Percentiles rank a stretch among this genome's conserved stretches.
phyloP scores from a whole-genome alignment of 2,113 vertebrate genomes.

The Bufo bufo region DNA sequence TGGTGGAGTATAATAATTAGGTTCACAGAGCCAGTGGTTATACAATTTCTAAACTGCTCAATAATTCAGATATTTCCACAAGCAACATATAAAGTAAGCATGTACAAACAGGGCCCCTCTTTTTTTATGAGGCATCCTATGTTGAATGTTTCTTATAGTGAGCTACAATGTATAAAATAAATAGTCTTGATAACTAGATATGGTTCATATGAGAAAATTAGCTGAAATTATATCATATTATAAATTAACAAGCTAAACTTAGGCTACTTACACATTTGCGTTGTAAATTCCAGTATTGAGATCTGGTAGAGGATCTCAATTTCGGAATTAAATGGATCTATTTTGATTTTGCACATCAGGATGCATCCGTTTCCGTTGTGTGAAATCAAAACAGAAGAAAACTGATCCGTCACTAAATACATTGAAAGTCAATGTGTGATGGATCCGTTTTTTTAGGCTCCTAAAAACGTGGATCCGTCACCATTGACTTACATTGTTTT shows the following conservation, averaged over 20 bases:
- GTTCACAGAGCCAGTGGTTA: not conserved
- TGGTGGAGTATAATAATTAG: slow-evolving; percentile 16
- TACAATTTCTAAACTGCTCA: not conserved
- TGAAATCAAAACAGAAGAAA: no score
- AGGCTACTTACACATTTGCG: no score
- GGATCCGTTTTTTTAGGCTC: no score
- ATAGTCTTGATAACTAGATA: not conserved
- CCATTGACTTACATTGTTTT: no score
- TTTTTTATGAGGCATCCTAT: not conserved
- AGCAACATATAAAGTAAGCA: not conserved
- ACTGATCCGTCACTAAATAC: no score
- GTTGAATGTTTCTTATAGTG: not conserved
- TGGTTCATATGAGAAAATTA: not conserved
- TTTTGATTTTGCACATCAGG: no score
- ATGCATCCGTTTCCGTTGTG: no score
- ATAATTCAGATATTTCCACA: not conserved
- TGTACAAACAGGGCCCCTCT: not conserved
- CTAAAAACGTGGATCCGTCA: no score
- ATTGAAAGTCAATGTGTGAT: no score
- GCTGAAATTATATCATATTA: not conserved
- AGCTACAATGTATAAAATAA: not conserved
- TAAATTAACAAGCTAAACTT: not conserved
- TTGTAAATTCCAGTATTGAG: no score
- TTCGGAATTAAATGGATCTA: no score
- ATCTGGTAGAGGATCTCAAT: no score